Evolutionary conservation across 2,797 vertebrate species (phyloP).

Genomic region (Squalus acanthias): DNA sequence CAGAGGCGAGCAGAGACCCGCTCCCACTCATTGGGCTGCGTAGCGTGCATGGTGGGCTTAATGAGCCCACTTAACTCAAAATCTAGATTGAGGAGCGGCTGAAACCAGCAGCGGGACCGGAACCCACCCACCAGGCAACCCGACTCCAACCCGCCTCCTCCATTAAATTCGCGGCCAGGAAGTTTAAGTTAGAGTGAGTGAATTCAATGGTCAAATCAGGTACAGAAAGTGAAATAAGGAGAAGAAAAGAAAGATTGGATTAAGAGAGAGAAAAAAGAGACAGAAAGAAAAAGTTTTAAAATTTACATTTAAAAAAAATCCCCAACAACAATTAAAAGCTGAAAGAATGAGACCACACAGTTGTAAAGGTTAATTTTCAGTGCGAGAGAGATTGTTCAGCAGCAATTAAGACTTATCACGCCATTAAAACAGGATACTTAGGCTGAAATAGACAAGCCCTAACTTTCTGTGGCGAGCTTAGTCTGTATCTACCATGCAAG

Average conservation of each 20-base stretch:
- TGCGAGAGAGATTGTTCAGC: not conserved
- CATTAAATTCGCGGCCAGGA: no score
- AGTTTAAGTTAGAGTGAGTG: not conserved
- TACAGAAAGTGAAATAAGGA: not conserved
- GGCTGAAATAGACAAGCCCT: not conserved
- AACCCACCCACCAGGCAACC: no score
- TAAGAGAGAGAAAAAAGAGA: not conserved
- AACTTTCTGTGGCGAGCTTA: not conserved
- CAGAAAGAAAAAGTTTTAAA: not conserved
- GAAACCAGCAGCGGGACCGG: no score
- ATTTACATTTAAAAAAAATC: not conserved
- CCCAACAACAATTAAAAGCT: not conserved
- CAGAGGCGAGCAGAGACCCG: no score
- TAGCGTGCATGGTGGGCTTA: no score
- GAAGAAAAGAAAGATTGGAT: not conserved
- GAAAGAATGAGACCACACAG: not conserved
- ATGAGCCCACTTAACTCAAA: no score
- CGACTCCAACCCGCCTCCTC: no score
- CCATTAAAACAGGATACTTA: not conserved
- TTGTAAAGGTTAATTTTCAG: not conserved
- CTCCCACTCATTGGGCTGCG: no score
- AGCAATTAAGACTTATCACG: not conserved
- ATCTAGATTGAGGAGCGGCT: no score
- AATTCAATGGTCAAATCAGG: not conserved
- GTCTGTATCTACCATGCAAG: not conserved